Base-by-base conservation (phyloP, 2,797 vertebrate genomes). In the Lagorchestes hirsutus region DNA sequence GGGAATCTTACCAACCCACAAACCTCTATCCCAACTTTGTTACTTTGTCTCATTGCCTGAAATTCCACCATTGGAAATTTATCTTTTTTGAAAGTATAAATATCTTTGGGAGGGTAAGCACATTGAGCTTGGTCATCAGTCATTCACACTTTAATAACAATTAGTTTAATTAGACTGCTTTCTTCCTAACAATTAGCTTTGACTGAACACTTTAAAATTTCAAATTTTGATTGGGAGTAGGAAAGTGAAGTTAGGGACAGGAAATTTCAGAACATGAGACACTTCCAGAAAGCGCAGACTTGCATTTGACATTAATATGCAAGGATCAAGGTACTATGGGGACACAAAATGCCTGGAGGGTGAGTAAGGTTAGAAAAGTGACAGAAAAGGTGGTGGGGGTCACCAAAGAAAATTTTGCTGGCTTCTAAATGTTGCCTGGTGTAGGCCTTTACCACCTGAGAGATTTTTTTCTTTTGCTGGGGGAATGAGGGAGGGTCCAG, bases 1-100 rank as follows among this genome's bases (percentile, higher is more conserved):
- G 56, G 56, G 93, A 93, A 95, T 54, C 18, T 87, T 34, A 59
- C 87, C 10, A 90, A 90, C 92, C 90, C 93, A 95, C 62, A 97
- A 93, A 92, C 58, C 92, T 54, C 14, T 96, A 50, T n/a, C 58
- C 67, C 62, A 11, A 55, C 74, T 46, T 87, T 10, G 40, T 82
- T 1, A 1, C 18, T 82, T 40, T 46, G 74, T 87, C 22, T 87
- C 52, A 54, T n/a, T 93, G 58, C 92, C 96, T 96, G 94, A 95
- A 93, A 95, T 93, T 58, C 54, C 92, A 82, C 91, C 82, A 52
- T 91, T 87, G 94, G 90, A 91, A 55, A 91, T 59, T 93, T 92
- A 93, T 93, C 74, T 87, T 59, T 59, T 96, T 94, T 92, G 55
- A 57, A 27, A 93, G 58, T 54, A 50, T 56, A 95, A 62, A 54